phyloP scores from a whole-genome alignment of 2,888 invertebrate species.

The Epistrophe eligans region DNA sequence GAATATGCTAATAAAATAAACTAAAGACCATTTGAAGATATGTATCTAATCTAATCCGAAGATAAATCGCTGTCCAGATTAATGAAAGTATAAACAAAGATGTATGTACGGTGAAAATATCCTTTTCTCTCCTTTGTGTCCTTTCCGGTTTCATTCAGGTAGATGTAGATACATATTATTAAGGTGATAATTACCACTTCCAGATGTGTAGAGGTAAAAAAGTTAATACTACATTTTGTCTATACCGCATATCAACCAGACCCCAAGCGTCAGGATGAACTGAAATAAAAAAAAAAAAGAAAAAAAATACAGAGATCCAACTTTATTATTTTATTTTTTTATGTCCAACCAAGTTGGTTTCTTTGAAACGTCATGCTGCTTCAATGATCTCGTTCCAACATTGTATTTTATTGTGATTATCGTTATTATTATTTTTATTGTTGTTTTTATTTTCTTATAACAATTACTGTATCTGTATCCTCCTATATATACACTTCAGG shows the following conservation, averaged over 20 bases:
- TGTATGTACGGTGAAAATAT: neutral
- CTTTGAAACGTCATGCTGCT: conserved; percentile 43
- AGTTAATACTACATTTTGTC: conserved; percentile 5
- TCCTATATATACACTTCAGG: neutral
- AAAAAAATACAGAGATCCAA: conserved; percentile 3
- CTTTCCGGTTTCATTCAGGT: conserved; percentile 19
- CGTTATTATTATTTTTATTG: conserved; percentile 56
- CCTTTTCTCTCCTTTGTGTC: conserved; percentile 8
- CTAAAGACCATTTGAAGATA: neutral
- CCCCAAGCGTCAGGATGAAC: neutral
- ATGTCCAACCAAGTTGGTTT: neutral
- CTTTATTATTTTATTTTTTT: conserved; percentile 3
- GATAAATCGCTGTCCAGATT: neutral
- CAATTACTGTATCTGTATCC: conserved; percentile 22
- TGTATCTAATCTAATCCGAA: neutral
- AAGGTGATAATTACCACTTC: conserved; percentile 55
- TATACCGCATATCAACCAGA: conserved; percentile 4
- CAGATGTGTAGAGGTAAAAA: conserved; percentile 30
- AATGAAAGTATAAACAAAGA: conserved; percentile 8
- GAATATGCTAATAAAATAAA: neutral
- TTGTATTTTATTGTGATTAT: conserved; percentile 75
- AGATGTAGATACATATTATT: conserved; percentile 36
- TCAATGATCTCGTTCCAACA: conserved; percentile 63
- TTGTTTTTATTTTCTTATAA: conserved; percentile 66
- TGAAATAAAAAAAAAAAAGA: neutral